Conservation (phyloP, 2,113 vertebrate genomes). For the Phalacrocorax aristotelis region DNA sequence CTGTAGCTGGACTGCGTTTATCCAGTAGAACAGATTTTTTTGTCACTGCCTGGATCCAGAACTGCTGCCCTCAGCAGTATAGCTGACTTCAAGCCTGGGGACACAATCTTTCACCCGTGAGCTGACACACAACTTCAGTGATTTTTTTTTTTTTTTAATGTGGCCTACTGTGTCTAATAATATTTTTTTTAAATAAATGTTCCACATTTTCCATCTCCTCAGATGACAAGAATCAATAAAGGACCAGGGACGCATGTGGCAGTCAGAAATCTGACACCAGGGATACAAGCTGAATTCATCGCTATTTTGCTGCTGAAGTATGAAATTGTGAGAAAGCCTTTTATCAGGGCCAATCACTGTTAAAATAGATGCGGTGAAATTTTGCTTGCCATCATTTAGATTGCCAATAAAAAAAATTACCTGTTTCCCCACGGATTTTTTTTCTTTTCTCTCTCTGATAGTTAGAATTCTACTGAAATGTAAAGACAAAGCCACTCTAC, state of each 20-base stretch:
- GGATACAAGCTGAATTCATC: not conserved
- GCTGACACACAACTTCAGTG: not conserved
- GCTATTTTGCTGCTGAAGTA: not conserved
- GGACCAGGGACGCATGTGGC: not conserved
- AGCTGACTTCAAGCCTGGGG: not conserved
- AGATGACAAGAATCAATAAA: not conserved
- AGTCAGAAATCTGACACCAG: not conserved
- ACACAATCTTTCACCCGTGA: not conserved
- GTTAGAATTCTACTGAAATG: not conserved
- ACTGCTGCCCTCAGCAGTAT: not conserved
- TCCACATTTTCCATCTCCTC: not conserved
- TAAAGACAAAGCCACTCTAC: not conserved
- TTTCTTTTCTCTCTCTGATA: not conserved
- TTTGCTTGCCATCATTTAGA: not conserved
- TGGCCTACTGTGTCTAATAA: not conserved
- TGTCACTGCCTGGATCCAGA: not conserved
- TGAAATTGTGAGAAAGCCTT: not conserved
- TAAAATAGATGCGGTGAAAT: not conserved
- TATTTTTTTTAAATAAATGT: not conserved
- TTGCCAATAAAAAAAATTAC: not conserved
- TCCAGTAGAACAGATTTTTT: not conserved
- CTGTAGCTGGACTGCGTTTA: not conserved
- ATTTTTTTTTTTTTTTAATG: not conserved
- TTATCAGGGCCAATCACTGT: not conserved
- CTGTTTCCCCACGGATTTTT: not conserved